These are phyloP conservation scores for Sylvietta virens DNA, from an alignment of 2,113 vertebrate species.

Conservation along the genomic window DNA sequence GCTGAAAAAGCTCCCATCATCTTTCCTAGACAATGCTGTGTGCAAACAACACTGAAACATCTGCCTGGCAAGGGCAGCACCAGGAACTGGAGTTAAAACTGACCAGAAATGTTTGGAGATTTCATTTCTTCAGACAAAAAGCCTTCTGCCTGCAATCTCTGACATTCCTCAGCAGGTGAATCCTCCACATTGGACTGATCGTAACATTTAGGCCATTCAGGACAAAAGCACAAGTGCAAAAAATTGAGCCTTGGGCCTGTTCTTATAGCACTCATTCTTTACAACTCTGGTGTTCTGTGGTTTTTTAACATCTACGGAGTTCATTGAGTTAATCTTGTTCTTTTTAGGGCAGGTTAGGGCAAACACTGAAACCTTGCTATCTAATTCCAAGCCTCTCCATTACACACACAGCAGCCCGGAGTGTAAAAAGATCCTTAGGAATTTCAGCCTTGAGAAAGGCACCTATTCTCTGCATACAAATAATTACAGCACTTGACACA, in stretches of 20 bases:
- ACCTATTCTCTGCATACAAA: background rate
- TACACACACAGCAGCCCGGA: background rate
- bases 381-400: background rate
- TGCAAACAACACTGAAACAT: background rate
- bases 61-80: background rate
- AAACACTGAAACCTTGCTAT: background rate
- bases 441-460: background rate
- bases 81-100: background rate
- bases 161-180: background rate
- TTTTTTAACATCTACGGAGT: background rate
- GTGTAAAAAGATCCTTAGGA: background rate
- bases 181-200: background rate
- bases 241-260: background rate
- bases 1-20: background rate
- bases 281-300: fast-evolving
- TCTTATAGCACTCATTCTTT: background rate
- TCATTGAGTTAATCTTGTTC: background rate
- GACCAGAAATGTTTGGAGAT: background rate
- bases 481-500: background rate
- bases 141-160: background rate
- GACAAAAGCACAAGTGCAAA: background rate
- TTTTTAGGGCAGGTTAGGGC: background rate
- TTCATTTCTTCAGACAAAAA: background rate
- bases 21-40: background rate
- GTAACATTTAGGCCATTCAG: background rate